phyloP scores from a whole-genome alignment of 1,140 invertebrate genomes.

The Megalopta genalis region DNA sequence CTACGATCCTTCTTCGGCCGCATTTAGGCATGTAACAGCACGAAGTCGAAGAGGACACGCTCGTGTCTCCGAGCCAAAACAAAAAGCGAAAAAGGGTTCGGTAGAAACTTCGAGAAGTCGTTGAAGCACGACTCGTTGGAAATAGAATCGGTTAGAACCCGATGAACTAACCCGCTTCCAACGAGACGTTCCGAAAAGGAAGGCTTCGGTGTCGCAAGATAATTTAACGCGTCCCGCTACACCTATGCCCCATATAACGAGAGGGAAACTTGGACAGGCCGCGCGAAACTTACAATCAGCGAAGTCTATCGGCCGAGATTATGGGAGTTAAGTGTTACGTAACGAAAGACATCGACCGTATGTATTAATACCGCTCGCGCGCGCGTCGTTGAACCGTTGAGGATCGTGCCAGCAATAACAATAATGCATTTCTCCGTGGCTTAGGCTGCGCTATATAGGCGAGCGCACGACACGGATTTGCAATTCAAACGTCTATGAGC shows the following conservation, averaged over 20 bases:
- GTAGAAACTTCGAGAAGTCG: neutral
- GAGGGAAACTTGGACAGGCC: slow-evolving; percentile 13
- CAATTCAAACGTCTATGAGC: slow-evolving; percentile 73
- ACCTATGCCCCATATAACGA: slow-evolving; percentile 9
- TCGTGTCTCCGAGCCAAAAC: neutral
- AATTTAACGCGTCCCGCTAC: slow-evolving; percentile 23
- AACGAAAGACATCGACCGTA: slow-evolving; percentile 57
- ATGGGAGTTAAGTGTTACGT: slow-evolving; percentile 57
- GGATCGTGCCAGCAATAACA: slow-evolving; percentile 67
- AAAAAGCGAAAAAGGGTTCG: neutral
- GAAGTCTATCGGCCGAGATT: slow-evolving; percentile 39
- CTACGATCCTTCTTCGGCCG: too few relatives aligned
- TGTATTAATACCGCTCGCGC: slow-evolving; percentile 55
- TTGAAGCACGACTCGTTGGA: neutral
- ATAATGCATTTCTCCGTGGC: slow-evolving; percentile 60
- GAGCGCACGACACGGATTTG: slow-evolving; percentile 73
- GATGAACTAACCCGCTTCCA: neutral
- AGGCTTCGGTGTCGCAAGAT: slow-evolving; percentile 5
- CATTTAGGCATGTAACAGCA: too few relatives aligned
- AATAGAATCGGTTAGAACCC: neutral
- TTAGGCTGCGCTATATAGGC: slow-evolving; percentile 59
- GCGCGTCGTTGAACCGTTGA: slow-evolving; percentile 44
- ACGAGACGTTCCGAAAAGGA: neutral
- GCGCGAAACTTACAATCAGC: slow-evolving; percentile 44
- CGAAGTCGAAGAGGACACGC: too few relatives aligned